Evolutionary conservation across 2,888 invertebrate genomes (phyloP).

Genomic region (Plagiodera versicolora): DNA sequence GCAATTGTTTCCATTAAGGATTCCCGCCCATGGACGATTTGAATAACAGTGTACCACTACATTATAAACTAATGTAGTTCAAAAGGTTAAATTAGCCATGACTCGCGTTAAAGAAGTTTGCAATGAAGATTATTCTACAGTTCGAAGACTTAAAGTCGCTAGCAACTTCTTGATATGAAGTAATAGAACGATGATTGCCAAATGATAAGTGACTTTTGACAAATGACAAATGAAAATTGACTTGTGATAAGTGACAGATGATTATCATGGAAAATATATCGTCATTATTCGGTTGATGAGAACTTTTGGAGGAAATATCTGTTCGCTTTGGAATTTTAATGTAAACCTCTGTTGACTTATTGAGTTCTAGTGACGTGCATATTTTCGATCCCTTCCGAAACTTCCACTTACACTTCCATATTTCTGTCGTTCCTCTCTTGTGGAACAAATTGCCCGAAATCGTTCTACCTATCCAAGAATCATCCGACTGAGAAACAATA

Average conservation of each 20-base stretch:
- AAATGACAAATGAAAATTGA: too few species aligned
- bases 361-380: not conserved
- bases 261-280: too few species aligned
- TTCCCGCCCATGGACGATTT: not conserved
- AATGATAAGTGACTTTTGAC: too few species aligned
- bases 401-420: not conserved
- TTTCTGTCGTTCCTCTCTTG: constrained; percentile 1
- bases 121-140: too few species aligned
- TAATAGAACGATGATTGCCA: too few species aligned
- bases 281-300: too few species aligned
- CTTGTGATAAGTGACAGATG: too few species aligned
- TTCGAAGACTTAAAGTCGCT: too few species aligned
- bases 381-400: not conserved
- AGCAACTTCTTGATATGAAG: too few species aligned
- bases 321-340: not conserved
- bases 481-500: not conserved
- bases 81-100: too few species aligned
- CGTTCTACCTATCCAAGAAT: not conserved
- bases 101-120: too few species aligned
- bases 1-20: not conserved
- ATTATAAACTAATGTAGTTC: not conserved
- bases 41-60: not conserved
- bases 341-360: not conserved
- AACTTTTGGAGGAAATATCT: not conserved
- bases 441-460: constrained; percentile 1